Conservation (phyloP, 2,113 vertebrate species). For the Pristiophorus japonicus region DNA sequence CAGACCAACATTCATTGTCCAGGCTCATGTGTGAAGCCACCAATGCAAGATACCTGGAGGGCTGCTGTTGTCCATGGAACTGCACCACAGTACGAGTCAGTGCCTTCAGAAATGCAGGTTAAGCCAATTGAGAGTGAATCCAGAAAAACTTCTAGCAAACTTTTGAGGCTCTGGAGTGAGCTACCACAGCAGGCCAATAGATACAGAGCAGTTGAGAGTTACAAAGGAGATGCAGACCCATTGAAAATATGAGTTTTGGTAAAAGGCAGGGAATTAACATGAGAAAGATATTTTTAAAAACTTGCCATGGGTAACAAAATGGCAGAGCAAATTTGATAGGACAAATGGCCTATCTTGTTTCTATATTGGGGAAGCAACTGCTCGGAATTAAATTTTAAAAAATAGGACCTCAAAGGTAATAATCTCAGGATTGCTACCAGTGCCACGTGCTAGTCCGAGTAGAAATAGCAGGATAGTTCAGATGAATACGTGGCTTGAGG, state of each 20-base stretch:
- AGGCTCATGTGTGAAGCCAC: neutral
- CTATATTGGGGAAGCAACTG: neutral
- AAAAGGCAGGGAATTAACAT: neutral
- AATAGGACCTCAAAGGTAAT: too few relatives aligned
- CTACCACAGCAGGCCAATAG: neutral
- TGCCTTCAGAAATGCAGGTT: neutral
- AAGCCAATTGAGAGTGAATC: neutral
- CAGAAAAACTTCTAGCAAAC: neutral
- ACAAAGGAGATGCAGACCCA: neutral
- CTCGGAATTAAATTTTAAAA: too few relatives aligned
- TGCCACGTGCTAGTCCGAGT: too few relatives aligned
- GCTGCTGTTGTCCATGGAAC: neutral
- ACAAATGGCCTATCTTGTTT: neutral
- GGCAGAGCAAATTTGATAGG: neutral
- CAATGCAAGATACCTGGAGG: neutral
- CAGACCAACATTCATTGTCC: neutral
- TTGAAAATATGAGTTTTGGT: neutral
- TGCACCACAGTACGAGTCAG: neutral
- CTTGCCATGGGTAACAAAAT: neutral
- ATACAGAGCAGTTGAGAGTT: neutral
- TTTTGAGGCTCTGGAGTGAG: neutral
- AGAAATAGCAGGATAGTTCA: too few relatives aligned
- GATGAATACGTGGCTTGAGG: too few relatives aligned
- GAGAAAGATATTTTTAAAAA: neutral
- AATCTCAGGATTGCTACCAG: too few relatives aligned